Conservation (phyloP, 2,797 vertebrate genomes). For the Dromococcyx pavoninus region DNA sequence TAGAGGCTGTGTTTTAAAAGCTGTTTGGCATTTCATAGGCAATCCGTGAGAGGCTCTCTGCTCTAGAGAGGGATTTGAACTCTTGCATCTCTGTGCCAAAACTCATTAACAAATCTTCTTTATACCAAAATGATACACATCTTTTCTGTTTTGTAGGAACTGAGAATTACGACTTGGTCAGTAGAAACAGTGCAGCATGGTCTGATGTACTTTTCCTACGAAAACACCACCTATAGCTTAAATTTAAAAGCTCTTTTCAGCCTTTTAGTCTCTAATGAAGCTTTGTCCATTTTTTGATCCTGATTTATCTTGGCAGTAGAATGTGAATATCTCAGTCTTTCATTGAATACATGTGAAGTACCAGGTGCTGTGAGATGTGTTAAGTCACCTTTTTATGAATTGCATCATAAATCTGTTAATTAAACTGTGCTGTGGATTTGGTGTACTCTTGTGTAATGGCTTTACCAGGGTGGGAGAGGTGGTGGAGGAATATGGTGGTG, state of each 20-base stretch:
- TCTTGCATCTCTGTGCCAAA: background rate
- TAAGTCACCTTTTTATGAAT: background rate
- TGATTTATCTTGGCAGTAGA: background rate
- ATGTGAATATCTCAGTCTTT: background rate
- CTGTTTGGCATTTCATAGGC: background rate
- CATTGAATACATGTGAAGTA: background rate
- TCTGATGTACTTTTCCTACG: background rate
- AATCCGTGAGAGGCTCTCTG: background rate
- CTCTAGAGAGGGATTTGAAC: background rate
- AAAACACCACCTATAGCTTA: background rate
- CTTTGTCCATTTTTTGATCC: background rate
- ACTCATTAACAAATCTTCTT: background rate
- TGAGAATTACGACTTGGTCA: background rate
- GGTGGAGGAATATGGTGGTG: background rate
- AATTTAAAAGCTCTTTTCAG: background rate
- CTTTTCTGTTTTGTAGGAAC: background rate
- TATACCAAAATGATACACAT: background rate
- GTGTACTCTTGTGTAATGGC: background rate
- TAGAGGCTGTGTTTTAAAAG: background rate
- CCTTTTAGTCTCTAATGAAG: background rate
- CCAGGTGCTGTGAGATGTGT: background rate
- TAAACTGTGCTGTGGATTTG: background rate
- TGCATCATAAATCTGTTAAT: background rate
- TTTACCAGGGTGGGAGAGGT: background rate
- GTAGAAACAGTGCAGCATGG: background rate